Evolutionary conservation across 2,797 vertebrate species (phyloP).

Genomic region (Balearica regulorum): DNA sequence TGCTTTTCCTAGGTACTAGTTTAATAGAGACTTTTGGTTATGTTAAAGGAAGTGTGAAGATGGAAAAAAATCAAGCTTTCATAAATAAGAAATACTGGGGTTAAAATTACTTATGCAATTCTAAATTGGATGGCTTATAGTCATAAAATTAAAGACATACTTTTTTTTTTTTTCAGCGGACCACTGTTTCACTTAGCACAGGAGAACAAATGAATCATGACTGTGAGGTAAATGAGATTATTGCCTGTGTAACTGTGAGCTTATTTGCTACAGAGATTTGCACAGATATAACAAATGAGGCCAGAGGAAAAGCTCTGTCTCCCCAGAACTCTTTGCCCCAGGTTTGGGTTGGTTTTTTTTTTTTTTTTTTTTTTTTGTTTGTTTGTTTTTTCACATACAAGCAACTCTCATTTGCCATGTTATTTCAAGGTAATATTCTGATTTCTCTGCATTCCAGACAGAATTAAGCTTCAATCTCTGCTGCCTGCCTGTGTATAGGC

Average conservation of each 20-base stretch:
- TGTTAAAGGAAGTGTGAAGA: background rate
- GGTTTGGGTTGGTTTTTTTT: background rate
- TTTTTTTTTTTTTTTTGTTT: background rate
- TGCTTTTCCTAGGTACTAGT: background rate
- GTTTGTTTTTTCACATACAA: background rate
- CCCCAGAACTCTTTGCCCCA: background rate
- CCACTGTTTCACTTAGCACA: background rate
- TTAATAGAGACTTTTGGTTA: background rate
- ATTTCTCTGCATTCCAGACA: background rate
- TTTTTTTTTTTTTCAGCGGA: background rate
- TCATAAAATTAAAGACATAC: background rate
- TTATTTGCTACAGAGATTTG: constrained; percentile 18
- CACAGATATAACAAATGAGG: constrained; percentile 9
- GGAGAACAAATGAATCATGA: background rate
- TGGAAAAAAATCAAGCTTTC: background rate
- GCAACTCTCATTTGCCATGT: background rate
- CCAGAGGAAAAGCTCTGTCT: background rate
- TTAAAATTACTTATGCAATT: background rate
- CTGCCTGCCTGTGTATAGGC: background rate
- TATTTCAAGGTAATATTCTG: background rate
- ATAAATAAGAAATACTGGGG: background rate
- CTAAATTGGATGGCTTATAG: background rate
- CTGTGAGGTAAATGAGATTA: constrained; percentile 28
- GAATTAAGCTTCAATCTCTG: background rate
- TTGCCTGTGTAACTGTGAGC: background rate